phyloP scores from a whole-genome alignment of 1,140 invertebrate genomes.

The Drosophila mayri region DNA sequence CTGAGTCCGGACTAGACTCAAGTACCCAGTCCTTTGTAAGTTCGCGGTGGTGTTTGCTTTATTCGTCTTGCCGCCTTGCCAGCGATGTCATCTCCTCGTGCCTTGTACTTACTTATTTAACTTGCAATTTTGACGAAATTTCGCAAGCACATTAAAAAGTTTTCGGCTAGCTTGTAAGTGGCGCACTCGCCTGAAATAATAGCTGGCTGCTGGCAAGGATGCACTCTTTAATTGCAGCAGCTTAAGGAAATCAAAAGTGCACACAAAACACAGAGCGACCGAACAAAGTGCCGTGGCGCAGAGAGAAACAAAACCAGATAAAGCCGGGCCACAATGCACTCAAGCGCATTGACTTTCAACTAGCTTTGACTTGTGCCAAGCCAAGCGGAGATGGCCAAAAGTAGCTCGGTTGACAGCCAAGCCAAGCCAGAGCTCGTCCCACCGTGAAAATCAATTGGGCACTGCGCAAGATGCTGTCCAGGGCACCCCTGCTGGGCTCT shows the following conservation, averaged over 20 bases:
- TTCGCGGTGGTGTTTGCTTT: constrained; percentile 52
- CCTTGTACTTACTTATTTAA: constrained; percentile 67
- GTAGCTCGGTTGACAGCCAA: constrained; percentile 51
- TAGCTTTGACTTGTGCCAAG: constrained; percentile 57
- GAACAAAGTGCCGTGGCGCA: constrained; percentile 9
- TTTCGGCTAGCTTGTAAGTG: constrained; percentile 53
- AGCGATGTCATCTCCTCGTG: constrained; percentile 27
- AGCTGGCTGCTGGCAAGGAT: constrained; percentile 35
- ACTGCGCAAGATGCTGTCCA: constrained; percentile 45
- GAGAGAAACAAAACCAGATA: constrained; percentile 40
- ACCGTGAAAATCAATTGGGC: constrained; percentile 49
- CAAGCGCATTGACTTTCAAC: constrained; percentile 54
- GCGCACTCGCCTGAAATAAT: constrained; percentile 64
- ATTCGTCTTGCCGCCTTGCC: constrained; percentile 27
- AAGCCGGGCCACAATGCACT: constrained; percentile 52
- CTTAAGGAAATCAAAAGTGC: constrained; percentile 60
- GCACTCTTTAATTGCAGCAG: constrained; percentile 52
- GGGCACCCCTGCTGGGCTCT: constrained; percentile 13
- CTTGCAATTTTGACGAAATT: constrained; percentile 59
- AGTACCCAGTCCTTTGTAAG: constrained; percentile 30
- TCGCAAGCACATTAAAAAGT: constrained; percentile 69
- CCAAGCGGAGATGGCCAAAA: constrained; percentile 49
- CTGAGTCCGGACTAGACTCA: background rate
- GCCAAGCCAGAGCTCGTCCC: constrained; percentile 14
- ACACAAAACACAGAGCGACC: constrained; percentile 39